Base-by-base conservation (phyloP, 1,140 invertebrate genomes). In the Aricia agestis region DNA sequence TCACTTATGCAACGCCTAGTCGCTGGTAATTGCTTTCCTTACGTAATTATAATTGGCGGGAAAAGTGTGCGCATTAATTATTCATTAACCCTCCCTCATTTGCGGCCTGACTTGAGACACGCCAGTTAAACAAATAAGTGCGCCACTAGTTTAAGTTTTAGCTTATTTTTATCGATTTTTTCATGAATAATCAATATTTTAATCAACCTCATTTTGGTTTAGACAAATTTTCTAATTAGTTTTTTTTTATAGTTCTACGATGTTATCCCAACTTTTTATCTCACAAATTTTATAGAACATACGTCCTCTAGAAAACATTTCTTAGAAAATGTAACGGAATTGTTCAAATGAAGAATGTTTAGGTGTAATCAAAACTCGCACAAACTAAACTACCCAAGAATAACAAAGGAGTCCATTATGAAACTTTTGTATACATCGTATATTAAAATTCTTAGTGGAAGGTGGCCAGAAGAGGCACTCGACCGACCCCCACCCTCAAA, bases 61-160 rank as follows among this genome's bases (percentile, higher is more conserved):
- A 82, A 84, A 84, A 82, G 86, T 84, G 82, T 85, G 85, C 77
- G 80, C 83, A 88, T 90, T 90, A 90, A 90, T 90, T 90, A 88
- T 88, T 90, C 87, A 87, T 88, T 86, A 89, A 78, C 72, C 74
- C 74, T 80, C 86, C 83, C 84, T 84, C 86, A 88, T 88, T 88
- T 88, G 80, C 67, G 75, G 73, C 73, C 70, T 79, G 83, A 84
- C 86, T 87, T 87, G 81, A 86, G 83, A 82, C 82, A 83, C 82
- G 82, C 81, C 82, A 81, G 84, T 86, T 87, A 83, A 85, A 78
- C 80, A 78, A 69, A 70, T 66, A 75, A 85, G 82, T 74, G 75
- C 72, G 66, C 80, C 76, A 78, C 81, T 85, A 82, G 82, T 81
- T 77, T 76, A 76, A 69, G 68, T 78, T 76, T 78, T 74, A 76